Evolutionary conservation across 1,140 invertebrate species (phyloP).

Genomic region (Chrysopa pallens): DNA sequence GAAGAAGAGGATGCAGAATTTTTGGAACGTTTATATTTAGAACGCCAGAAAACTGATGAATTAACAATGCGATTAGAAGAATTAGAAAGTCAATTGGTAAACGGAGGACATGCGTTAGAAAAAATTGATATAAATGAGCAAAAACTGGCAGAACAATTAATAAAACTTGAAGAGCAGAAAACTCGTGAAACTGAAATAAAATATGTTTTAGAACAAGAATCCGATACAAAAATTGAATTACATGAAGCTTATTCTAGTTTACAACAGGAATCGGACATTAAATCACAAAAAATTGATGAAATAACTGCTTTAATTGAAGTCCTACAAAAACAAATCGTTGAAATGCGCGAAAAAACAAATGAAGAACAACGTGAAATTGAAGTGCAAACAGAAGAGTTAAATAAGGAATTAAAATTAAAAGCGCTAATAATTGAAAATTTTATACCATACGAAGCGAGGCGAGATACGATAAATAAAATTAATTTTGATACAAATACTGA

Average conservation of each 20-base stretch:
- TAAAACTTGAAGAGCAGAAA: constrained; percentile 22
- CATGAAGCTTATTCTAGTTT: constrained; percentile 61
- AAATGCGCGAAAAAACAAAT: constrained; percentile 59
- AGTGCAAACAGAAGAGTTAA: constrained; percentile 60
- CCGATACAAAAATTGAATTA: constrained; percentile 66
- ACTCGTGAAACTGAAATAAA: constrained; percentile 54
- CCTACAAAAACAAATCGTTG: constrained; percentile 48
- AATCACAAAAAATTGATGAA: constrained; percentile 68
- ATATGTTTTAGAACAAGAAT: constrained; percentile 61
- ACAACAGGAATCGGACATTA: constrained; percentile 76
- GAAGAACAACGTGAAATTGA: constrained; percentile 64
- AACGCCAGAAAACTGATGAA: constrained; percentile 32
- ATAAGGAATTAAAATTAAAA: constrained; percentile 51
- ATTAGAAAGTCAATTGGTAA: constrained; percentile 68
- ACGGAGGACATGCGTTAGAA: constrained; percentile 62
- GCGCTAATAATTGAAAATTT: constrained; percentile 88
- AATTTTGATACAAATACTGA: constrained; percentile 74
- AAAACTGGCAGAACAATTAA: constrained; percentile 51
- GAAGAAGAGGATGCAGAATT: constrained; percentile 29
- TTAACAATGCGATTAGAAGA: constrained; percentile 31
- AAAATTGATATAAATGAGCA: constrained; percentile 76
- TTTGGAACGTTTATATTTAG: constrained; percentile 32
- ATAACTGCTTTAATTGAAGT: constrained; percentile 24
- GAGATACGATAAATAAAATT: constrained; percentile 49
- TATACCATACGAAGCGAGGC: constrained; percentile 76